Percentiles rank a stretch among this genome's conserved stretches.
Conservation (phyloP, 2,797 vertebrate genomes). For the Arrhamphus sclerolepis region DNA sequence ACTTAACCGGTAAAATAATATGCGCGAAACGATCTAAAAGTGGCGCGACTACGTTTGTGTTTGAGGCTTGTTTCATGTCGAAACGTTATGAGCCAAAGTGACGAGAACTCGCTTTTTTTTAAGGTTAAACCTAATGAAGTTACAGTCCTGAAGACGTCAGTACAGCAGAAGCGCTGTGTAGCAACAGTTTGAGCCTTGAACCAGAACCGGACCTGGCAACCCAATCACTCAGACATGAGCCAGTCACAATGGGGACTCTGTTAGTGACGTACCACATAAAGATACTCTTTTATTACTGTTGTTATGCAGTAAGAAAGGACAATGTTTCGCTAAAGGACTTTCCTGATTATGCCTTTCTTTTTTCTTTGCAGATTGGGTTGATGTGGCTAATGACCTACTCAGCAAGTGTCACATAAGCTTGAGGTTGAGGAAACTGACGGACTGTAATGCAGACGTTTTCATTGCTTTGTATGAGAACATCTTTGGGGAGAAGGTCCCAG, state of each 20-base stretch:
- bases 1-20: constrained; percentile 32
- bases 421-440: constrained; percentile 81
- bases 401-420: constrained; percentile 86
- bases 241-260: too few relatives aligned
- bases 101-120: too few relatives aligned
- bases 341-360: background rate
- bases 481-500: constrained; percentile 93
- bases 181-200: too few relatives aligned
- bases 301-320: background rate
- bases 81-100: too few relatives aligned
- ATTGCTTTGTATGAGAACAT: constrained; percentile 89
- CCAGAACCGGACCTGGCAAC: too few relatives aligned
- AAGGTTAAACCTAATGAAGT: too few relatives aligned
- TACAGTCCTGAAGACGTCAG: too few relatives aligned
- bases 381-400: constrained; percentile 89
- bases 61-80: too few relatives aligned
- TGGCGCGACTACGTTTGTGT: background rate
- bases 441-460: constrained; percentile 90
- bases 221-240: too few relatives aligned
- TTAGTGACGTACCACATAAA: too few relatives aligned
- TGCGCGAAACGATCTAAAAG: constrained; percentile 1
- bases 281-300: background rate
- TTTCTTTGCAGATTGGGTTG: constrained; percentile 85
- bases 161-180: too few relatives aligned
- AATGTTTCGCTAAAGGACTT: background rate